These are phyloP conservation scores for Novumbra hubbsi DNA, from an alignment of 2,797 vertebrate genomes.

Conservation along the genomic window DNA sequence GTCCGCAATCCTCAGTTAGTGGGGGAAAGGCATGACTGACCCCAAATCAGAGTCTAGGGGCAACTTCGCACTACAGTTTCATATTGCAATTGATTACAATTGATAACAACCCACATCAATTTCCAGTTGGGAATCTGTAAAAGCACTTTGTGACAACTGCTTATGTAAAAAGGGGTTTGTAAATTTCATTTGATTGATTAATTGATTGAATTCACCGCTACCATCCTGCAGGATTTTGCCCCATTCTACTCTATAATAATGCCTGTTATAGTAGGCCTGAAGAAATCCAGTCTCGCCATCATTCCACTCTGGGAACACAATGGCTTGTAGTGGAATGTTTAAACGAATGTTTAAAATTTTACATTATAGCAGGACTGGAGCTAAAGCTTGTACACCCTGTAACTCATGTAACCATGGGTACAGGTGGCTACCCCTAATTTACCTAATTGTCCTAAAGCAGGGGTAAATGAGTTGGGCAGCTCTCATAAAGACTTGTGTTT, in stretches of 20 bases:
- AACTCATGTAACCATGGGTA: neutral
- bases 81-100: too few relatives aligned
- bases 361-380: neutral
- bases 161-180: too few relatives aligned
- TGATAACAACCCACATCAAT: too few relatives aligned
- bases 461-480: neutral
- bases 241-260: neutral
- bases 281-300: too few relatives aligned
- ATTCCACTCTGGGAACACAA: too few relatives aligned
- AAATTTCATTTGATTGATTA: too few relatives aligned
- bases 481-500: neutral
- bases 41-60: neutral
- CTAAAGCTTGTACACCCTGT: neutral
- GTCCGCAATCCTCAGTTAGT: neutral
- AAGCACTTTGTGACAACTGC: too few relatives aligned
- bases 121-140: too few relatives aligned
- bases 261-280: too few relatives aligned
- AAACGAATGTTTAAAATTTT: neutral
- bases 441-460: neutral
- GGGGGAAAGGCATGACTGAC: conserved; percentile 1
- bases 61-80: neutral
- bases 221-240: neutral
- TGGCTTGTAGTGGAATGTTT: too few relatives aligned
- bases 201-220: neutral
- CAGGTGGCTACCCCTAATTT: neutral